Conservation (phyloP, 2,113 vertebrate genomes). For the Platichthys flesus region DNA sequence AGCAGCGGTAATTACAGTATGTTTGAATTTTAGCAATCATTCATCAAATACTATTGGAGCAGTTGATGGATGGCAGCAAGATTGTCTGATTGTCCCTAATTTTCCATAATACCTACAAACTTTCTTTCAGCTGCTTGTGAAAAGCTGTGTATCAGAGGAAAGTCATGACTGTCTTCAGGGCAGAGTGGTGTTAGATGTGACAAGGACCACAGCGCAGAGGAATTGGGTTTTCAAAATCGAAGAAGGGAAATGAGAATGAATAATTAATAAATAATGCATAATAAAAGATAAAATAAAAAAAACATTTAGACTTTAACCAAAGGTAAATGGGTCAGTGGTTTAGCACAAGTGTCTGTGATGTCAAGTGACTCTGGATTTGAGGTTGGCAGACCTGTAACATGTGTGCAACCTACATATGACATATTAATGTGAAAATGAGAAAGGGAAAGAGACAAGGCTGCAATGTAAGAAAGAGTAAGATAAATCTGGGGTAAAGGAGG, state of each 20-base stretch:
- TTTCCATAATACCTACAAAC: background rate
- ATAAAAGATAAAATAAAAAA: background rate
- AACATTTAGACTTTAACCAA: background rate
- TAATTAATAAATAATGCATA: background rate
- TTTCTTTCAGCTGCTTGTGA: background rate
- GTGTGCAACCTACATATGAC: conserved; percentile 9
- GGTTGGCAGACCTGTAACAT: conserved; percentile 3
- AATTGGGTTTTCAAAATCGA: background rate
- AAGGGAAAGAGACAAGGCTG: background rate
- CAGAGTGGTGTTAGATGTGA: background rate
- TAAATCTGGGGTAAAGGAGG: conserved; percentile 14
- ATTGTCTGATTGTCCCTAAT: background rate
- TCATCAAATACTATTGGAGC: background rate
- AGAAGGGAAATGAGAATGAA: background rate
- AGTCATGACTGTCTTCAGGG: background rate
- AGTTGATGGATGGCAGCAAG: background rate
- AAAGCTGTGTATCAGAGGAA: background rate
- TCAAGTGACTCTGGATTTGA: background rate
- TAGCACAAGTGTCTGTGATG: background rate
- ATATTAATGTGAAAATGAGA: conserved; percentile 5
- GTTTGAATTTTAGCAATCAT: background rate
- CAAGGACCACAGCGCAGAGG: background rate
- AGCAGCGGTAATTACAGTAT: background rate
- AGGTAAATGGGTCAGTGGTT: background rate
- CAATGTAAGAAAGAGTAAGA: background rate